Percentiles rank a stretch among this genome's conserved stretches.
Evolutionary conservation across 2,113 vertebrate species (phyloP).

Genomic region (Eretmochelys imbricata): DNA sequence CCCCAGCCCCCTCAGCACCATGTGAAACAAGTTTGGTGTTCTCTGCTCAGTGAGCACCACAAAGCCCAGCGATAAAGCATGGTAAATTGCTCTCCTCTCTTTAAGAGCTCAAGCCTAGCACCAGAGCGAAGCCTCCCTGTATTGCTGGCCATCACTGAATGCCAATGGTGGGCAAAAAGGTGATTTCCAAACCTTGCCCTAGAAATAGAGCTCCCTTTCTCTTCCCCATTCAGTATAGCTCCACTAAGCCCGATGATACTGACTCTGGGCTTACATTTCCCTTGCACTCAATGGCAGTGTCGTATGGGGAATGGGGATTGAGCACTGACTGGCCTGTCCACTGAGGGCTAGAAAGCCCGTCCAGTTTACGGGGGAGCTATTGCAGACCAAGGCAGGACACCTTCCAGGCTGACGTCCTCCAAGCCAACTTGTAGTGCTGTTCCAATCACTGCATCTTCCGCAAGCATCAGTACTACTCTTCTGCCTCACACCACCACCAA

Average conservation of each 20-base stretch:
- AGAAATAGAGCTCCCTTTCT: background rate
- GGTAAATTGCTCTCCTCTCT: background rate
- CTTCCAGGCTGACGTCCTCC: constrained; percentile 49
- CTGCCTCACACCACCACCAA: background rate
- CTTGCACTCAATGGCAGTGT: background rate
- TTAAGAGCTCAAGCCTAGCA: background rate
- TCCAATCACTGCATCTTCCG: background rate
- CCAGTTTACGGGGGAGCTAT: constrained; percentile 42
- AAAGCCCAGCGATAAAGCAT: background rate
- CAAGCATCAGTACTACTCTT: fast-evolving
- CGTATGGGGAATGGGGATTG: background rate
- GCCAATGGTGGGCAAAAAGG: background rate
- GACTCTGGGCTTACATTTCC: background rate
- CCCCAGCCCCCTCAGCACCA: background rate
- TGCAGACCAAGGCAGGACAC: constrained; percentile 24
- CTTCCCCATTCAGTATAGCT: fast-evolving
- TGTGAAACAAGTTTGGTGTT: fast-evolving
- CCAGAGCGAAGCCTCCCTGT: background rate
- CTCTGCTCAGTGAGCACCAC: background rate
- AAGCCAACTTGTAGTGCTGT: constrained; percentile 25
- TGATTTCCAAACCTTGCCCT: constrained; percentile 29
- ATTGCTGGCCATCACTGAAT: background rate
- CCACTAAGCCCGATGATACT: background rate
- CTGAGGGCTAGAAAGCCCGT: constrained; percentile 23
- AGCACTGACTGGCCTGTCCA: constrained; percentile 67